Base-by-base conservation (phyloP, 2,888 invertebrate species). In the Adelphocoris suturalis region DNA sequence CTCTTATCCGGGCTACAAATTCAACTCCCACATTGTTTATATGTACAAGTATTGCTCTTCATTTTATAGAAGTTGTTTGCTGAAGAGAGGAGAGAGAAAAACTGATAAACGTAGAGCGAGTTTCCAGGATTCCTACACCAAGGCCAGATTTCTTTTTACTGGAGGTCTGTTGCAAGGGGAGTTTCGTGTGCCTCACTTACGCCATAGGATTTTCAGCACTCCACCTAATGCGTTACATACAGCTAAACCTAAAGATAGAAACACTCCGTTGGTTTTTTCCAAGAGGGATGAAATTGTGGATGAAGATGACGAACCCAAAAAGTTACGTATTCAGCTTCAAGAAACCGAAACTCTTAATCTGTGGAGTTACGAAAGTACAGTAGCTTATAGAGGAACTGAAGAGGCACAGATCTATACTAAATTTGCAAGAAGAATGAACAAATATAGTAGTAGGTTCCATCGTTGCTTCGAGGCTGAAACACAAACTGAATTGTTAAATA, bases 271-370 rank as follows among this genome's bases (percentile, higher is more conserved):
- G 14, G 48, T 84, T 3, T 89, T 89, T 27, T 82, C 82, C 19
- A 23, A 23, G 27, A 27, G 89, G 48, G 16, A 89, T n/a, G 89
- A 89, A 23, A 3, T 84, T 13, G 13, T 27, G 7, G 57, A 61
- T 19, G 48, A 76, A 12, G 86, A 86, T 23, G 47, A 61, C 16
- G 27, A 52, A 23, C 48, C 57, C 19, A 76, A 86, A 46, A 78
- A 57, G 23, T 28, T 90, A 7, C 76, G 75, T 16, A 80, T 90
- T 19, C 52, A 27, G n/a, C 57, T 90, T 13, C 86, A 85, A 76
- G 90, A 90, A 19, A 90, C 90, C 19, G 68, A 75, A 37, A 90
- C 90, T 1, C 3, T 90, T 13, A 23, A 90, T n/a, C 57, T 89
- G 28, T 89, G 14, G 9, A 16, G 11, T n/a, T 89, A 19, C 23